Percentiles rank a stretch among this genome's conserved stretches.
Evolutionary conservation across 2,797 vertebrate species (phyloP).

Genomic region (Schizothorax lantsangensis): DNA sequence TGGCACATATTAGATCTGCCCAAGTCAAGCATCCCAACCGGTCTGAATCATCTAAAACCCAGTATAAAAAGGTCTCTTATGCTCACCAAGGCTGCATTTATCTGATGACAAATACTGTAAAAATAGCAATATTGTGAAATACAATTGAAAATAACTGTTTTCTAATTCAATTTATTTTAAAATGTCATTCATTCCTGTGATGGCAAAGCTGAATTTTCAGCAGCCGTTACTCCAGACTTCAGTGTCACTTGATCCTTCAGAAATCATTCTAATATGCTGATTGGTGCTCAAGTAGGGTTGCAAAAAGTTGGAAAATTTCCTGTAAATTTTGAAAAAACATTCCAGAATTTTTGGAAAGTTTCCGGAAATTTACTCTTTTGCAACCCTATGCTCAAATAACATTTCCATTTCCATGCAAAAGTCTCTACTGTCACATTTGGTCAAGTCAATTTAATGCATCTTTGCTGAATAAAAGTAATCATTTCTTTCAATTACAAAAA

Average conservation of each 20-base stretch:
- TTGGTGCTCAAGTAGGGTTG: background rate
- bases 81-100: background rate
- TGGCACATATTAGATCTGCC: background rate
- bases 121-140: background rate
- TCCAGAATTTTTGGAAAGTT: too few species aligned
- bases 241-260: background rate
- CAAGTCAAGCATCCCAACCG: background rate
- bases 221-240: background rate
- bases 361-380: background rate
- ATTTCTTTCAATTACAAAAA: background rate
- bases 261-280: background rate
- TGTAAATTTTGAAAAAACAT: background rate
- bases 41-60: constrained; percentile 2
- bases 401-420: background rate
- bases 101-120: background rate
- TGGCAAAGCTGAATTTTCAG: background rate
- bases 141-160: background rate
- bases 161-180: background rate
- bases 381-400: background rate
- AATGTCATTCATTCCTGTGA: background rate
- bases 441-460: background rate
- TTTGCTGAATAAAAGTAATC: background rate
- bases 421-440: background rate
- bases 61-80: background rate
- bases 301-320: background rate